Evolutionary conservation across 1,140 invertebrate genomes (phyloP), one percentile per base, ranked within the genome.

Genomic region (Argopecten irradians): DNA sequence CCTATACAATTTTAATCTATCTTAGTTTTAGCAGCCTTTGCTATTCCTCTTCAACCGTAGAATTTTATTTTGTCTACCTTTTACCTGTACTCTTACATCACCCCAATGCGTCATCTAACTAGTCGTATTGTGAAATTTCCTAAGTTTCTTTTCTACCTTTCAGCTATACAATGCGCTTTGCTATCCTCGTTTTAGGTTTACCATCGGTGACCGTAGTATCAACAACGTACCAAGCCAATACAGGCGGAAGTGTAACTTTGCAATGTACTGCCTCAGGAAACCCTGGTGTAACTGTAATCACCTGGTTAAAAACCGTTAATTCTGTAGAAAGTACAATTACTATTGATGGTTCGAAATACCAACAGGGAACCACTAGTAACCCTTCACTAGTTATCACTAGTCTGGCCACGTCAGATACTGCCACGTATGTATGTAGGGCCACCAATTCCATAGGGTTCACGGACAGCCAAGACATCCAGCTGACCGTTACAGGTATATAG

Each of bases 371-470:
- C 39, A 36, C 71, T 13, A n/a, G 28, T n/a, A 86, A 11, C 28
- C 89, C 89, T 35, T 88, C 89, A 11, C 33, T 90, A 22, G 86
- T 85, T 19, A 32, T 90, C 32, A 83, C 32, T 43, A 36, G 34
- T 83, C 33, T 87, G 46, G 39, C 35, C 36, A 32, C 36, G 14
- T 85, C 84, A 36, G 89, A 90, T 71, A 82, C 84, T 36, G 89
- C 86, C 22, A 41, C 32, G 2, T 90, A 87, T 22, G 55, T 34
- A 22, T 90, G 89, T 83, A 90, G 55, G 28, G 89, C 89, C 14
- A 87, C 82, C 22, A 90, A 90, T 34, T 71, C 83, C 3, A 32
- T 86, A 39, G 89, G 89, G 19, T 46, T 19, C 2, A 16, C 43
- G 19, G 43, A 46, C 19, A 46, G 43, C 22, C 9, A 11, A 46